Evolutionary conservation across 2,888 invertebrate species (phyloP), one percentile per base, ranked within the genome.

Genomic region (Gandaritis pyraliata): DNA sequence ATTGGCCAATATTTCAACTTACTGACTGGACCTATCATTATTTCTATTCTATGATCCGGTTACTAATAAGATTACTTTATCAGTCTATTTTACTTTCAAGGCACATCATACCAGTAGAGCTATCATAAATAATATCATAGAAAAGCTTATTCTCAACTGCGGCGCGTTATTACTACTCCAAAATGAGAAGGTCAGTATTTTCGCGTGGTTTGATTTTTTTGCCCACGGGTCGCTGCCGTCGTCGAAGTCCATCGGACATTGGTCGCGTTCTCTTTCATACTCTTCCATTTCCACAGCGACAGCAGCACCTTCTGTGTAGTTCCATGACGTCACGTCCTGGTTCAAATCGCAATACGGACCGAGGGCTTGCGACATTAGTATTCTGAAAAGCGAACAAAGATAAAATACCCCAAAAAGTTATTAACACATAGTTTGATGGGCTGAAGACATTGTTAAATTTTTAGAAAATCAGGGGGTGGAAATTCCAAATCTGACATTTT

Each of bases 241-340:
- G 78, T 99, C 98, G 80, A 98, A 99, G 82, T 97, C 95, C 97
- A 99, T 98, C 0, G 99, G 99, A 83, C 99, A 99, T 78, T 97
- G 97, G 91, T 99, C 99, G 73, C 98, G 94, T 88, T 98, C 97
- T 90, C 98, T 93, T 87, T 98, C 98, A 77, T 97, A 97, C 87
- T 98, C 99, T 70, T 96, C 95, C 94, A 99, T 96, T 77, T 97
- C 96, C 15, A 99, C 88, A 45, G 97, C 95, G 66, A 98, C 98
- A 49, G 97, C 97, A 15, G 99, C 98, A 54, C 99, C 99, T 82
- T 98, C 97, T 0, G 96, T 96, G 76, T 96, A 95, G 83, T 97
- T 96, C 93, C 94, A 96, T 48, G 98, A 98, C 0, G 95, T 95
- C 0, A 99, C 98, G 74, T 97, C 97, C 91, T 99, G 99, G 57